Evolutionary conservation across 2,113 vertebrate species (phyloP).

Genomic region (Chinchilla lanigera): DNA sequence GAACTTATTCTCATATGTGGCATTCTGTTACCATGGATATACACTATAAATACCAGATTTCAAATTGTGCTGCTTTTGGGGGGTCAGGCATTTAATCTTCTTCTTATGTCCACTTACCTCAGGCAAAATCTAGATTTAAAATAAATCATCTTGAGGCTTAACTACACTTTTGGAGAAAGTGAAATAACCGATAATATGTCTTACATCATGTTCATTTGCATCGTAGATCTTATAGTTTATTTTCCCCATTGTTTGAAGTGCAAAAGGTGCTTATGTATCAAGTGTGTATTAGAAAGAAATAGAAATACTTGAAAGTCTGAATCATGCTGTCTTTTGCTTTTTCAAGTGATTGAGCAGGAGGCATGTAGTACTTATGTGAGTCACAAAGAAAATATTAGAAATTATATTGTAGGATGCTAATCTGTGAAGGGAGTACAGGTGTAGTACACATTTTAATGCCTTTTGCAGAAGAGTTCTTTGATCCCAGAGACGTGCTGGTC

Average conservation of each 20-base stretch:
- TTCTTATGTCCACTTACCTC: conserved; percentile 46
- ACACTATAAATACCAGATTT: conserved; percentile 76
- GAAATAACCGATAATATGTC: conserved; percentile 40
- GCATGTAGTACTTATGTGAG: conserved; percentile 48
- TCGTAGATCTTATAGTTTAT: background rate
- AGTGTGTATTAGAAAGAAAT: conserved; percentile 22
- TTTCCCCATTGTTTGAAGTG: conserved; percentile 44
- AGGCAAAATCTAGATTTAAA: conserved; percentile 68
- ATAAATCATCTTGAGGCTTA: conserved; percentile 76
- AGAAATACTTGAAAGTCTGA: conserved; percentile 54
- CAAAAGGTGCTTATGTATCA: conserved; percentile 61
- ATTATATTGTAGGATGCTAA: background rate
- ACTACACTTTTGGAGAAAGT: conserved; percentile 73
- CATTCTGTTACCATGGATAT: conserved; percentile 76
- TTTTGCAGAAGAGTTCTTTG: conserved; percentile 55
- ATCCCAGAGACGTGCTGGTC: conserved; percentile 52
- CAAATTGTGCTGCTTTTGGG: conserved; percentile 70
- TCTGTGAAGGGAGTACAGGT: background rate
- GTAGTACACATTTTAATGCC: background rate
- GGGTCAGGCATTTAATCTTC: conserved; percentile 66
- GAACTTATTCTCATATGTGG: conserved; percentile 77
- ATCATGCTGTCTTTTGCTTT: conserved; percentile 46
- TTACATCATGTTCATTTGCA: background rate
- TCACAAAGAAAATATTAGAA: conserved; percentile 63
- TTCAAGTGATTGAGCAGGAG: conserved; percentile 58